Evolutionary conservation across 2,888 invertebrate genomes (phyloP).

Genomic region (Coecobrya sp.): DNA sequence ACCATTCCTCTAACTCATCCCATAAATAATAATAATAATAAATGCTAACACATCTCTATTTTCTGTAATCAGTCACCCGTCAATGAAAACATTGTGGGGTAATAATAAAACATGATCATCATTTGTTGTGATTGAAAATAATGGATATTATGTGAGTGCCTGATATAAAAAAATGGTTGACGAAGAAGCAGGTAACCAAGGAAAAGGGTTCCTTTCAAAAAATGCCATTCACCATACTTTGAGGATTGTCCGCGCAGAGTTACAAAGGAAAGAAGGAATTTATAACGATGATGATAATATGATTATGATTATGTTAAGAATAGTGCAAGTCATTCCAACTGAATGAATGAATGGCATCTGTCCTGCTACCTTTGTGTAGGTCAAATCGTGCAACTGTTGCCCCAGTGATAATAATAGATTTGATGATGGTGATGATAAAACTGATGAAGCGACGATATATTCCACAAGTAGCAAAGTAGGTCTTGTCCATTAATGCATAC

Average conservation of each 20-base stretch:
- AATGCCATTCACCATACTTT: background rate
- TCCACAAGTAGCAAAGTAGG: slow-evolving; percentile 10
- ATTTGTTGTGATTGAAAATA: slow-evolving; percentile 61
- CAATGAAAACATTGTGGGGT: slow-evolving; percentile 31
- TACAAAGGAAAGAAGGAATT: background rate
- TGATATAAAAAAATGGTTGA: background rate
- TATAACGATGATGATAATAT: slow-evolving; percentile 27
- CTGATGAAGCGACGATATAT: slow-evolving; percentile 39
- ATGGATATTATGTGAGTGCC: background rate
- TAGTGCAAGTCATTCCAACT: slow-evolving; percentile 53
- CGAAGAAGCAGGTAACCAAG: background rate
- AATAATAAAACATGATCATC: slow-evolving; percentile 10
- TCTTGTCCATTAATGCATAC: background rate
- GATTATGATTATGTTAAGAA: slow-evolving; percentile 26
- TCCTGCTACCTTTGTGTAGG: slow-evolving; percentile 46
- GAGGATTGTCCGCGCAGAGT: slow-evolving; percentile 3
- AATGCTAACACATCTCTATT: slow-evolving; percentile 37
- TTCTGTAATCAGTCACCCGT: slow-evolving; percentile 63
- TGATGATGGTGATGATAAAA: slow-evolving; percentile 11
- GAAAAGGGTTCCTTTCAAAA: background rate
- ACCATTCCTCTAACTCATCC: slow-evolving; percentile 16
- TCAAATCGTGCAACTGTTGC: slow-evolving; percentile 71
- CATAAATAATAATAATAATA: slow-evolving; percentile 27
- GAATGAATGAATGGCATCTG: slow-evolving; percentile 38
- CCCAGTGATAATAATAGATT: slow-evolving; percentile 28